Percentiles rank a stretch among this genome's conserved stretches.
Conservation (phyloP, 2,797 vertebrate species). For the Botia almorhae region DNA sequence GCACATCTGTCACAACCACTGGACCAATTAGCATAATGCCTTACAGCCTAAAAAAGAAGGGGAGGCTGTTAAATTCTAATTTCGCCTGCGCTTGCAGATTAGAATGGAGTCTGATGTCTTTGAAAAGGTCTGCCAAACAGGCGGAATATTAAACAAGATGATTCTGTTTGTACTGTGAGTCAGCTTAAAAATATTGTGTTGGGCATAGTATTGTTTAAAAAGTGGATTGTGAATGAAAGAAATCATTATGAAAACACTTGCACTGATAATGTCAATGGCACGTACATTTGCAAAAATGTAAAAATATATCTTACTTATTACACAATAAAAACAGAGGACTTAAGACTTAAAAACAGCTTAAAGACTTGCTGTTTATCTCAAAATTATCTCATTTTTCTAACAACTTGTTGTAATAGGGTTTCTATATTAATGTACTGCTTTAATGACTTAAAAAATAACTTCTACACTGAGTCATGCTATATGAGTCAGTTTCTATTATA, state of each 20-base stretch:
- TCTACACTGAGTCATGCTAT: neutral
- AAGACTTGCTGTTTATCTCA: too few relatives aligned
- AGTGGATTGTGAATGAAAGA: too few relatives aligned
- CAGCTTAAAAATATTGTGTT: constrained; percentile 2
- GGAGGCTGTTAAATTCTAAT: constrained; percentile 42
- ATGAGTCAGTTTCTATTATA: constrained; percentile 23
- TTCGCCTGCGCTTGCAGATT: constrained; percentile 33
- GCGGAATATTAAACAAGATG: neutral
- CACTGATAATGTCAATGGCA: too few relatives aligned
- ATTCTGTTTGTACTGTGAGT: constrained; percentile 6
- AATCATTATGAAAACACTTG: neutral
- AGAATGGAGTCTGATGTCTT: constrained; percentile 23
- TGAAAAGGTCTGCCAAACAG: constrained; percentile 39
- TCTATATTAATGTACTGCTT: too few relatives aligned
- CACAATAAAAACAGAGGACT: too few relatives aligned
- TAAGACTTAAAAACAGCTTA: too few relatives aligned
- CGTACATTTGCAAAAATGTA: too few relatives aligned
- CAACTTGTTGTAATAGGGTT: too few relatives aligned
- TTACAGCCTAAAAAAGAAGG: constrained; percentile 55
- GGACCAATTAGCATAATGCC: constrained; percentile 60
- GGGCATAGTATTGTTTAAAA: too few relatives aligned
- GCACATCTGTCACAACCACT: constrained; percentile 62
- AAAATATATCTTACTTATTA: too few relatives aligned
- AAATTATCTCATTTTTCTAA: too few relatives aligned
- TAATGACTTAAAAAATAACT: neutral